Percentiles rank a stretch among this genome's conserved stretches.
Evolutionary conservation across 2,888 invertebrate genomes (phyloP).

Genomic region (Xestoiulus laeticollis): DNA sequence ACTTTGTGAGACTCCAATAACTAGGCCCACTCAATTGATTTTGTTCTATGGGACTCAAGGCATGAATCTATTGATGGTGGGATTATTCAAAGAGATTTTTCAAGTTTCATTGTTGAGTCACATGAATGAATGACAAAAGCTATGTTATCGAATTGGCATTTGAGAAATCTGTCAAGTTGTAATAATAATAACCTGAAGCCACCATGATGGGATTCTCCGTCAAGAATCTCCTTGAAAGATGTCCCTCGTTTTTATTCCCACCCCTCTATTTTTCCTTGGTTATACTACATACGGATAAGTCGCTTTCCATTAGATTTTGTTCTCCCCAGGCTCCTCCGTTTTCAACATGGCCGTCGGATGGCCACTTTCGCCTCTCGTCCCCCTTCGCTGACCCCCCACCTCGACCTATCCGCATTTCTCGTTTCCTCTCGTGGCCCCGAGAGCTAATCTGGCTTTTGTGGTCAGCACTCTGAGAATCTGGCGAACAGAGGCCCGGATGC

Average conservation of each 20-base stretch:
- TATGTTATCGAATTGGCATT: too few species aligned
- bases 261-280: background rate
- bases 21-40: too few species aligned
- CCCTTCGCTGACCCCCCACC: background rate
- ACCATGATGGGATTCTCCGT: background rate
- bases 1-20: too few species aligned
- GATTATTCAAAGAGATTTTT: too few species aligned
- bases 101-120: too few species aligned
- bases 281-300: background rate
- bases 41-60: too few species aligned
- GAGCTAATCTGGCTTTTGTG: constrained; percentile 37
- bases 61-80: too few species aligned
- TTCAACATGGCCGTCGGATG: background rate
- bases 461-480: constrained; percentile 29
- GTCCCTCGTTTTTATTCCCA: background rate
- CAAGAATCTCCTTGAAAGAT: too few species aligned
- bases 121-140: too few species aligned
- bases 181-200: too few species aligned
- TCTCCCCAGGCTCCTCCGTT: background rate
- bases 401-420: background rate
- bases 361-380: background rate
- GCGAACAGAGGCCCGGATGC: constrained; percentile 23
- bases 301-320: constrained; percentile 6
- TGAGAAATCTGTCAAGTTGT: too few species aligned
- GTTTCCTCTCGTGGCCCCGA: constrained; percentile 11